Evolutionary conservation across 2,113 vertebrate genomes (phyloP).

Genomic region (Nerophis lumbriciformis): DNA sequence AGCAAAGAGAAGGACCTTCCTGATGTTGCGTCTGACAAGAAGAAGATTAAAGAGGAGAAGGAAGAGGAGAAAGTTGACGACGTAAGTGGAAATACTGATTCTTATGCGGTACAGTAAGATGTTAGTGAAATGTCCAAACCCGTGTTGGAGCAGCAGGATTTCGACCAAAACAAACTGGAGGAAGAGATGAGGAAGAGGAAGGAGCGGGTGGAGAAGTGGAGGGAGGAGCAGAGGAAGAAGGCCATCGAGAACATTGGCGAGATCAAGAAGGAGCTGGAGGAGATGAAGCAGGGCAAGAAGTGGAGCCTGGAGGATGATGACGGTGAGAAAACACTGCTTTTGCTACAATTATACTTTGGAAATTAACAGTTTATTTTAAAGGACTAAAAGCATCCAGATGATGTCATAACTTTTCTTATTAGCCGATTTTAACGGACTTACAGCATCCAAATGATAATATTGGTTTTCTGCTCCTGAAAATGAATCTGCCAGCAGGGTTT

Average conservation of each 20-base stretch:
- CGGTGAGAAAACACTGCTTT: slow-evolving; percentile 65
- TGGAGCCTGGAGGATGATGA: slow-evolving; percentile 98
- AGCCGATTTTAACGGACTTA: no score
- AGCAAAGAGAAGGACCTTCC: slow-evolving; percentile 87
- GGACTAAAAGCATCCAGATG: no score
- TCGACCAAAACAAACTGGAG: slow-evolving; percentile 97
- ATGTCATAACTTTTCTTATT: no score
- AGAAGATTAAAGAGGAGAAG: slow-evolving; percentile 94
- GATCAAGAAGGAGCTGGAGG: slow-evolving; percentile 93
- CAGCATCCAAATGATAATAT: no score
- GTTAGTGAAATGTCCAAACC: neutral
- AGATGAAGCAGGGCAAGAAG: slow-evolving; percentile 98
- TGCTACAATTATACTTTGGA: no score
- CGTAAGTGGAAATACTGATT: slow-evolving; percentile 59
- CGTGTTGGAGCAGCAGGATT: slow-evolving; percentile 74
- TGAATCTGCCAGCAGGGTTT: no score
- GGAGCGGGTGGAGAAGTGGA: slow-evolving; percentile 97
- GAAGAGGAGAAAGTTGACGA: slow-evolving; percentile 95
- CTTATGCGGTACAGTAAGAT: no score
- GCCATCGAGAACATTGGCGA: slow-evolving; percentile 97
- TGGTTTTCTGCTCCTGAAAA: no score
- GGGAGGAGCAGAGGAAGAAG: slow-evolving; percentile 96
- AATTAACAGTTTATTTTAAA: no score
- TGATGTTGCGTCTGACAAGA: slow-evolving; percentile 85
- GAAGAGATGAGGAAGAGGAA: slow-evolving; percentile 99